Conservation (phyloP, 1,140 invertebrate genomes). For the Trachymyrmex septentrionalis region DNA sequence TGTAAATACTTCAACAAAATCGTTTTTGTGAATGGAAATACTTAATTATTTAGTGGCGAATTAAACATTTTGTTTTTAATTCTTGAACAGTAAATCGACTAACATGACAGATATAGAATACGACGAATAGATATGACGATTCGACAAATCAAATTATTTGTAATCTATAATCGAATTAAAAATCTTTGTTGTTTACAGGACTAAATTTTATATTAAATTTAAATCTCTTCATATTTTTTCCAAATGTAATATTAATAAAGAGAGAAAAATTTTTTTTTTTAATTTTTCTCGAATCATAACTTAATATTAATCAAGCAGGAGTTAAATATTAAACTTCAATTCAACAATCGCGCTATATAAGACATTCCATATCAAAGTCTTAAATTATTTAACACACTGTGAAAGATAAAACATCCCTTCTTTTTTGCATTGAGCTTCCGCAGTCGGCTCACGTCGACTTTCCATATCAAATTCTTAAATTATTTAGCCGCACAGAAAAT, state of each 20-base stretch:
- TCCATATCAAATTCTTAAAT: slow-evolving; percentile 49
- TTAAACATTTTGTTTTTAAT: neutral
- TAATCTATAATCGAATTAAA: neutral
- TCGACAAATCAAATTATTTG: neutral
- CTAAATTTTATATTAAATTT: neutral
- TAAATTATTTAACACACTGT: slow-evolving; percentile 32
- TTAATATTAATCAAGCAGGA: neutral
- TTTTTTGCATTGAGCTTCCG: neutral
- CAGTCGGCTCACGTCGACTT: slow-evolving; percentile 30
- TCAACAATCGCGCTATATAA: neutral
- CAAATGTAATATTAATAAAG: neutral
- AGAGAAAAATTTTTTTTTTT: neutral
- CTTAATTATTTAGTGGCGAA: neutral
- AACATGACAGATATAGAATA: neutral
- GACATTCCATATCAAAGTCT: neutral
- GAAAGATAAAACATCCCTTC: neutral
- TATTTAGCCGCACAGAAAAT: slow-evolving; percentile 54
- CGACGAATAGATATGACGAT: neutral
- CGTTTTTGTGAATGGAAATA: neutral
- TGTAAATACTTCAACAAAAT: too few species aligned
- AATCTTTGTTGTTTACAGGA: neutral
- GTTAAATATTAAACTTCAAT: neutral
- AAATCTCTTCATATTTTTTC: neutral
- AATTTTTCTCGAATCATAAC: neutral
- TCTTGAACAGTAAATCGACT: neutral